phyloP scores from a whole-genome alignment of 2,797 vertebrate species.

The Pelodytes ibericus region DNA sequence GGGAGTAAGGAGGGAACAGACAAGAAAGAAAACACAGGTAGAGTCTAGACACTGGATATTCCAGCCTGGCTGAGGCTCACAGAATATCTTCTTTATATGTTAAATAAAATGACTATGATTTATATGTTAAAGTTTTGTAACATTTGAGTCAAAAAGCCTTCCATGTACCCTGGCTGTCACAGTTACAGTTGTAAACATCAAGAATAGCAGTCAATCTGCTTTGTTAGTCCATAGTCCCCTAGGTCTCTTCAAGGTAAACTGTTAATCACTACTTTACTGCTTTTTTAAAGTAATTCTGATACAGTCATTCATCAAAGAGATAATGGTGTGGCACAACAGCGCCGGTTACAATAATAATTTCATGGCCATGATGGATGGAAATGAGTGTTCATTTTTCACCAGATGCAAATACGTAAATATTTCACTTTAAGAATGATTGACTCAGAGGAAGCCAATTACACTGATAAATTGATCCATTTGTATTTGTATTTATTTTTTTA shows the following conservation, averaged over 20 bases:
- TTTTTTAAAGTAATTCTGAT: constrained; percentile 32
- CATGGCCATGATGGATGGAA: constrained; percentile 43
- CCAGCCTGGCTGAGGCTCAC: too few species aligned
- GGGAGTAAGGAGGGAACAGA: too few species aligned
- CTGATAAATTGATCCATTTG: constrained; percentile 47
- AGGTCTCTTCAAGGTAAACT: constrained; percentile 21
- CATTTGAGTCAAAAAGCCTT: not conserved
- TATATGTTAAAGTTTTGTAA: not conserved
- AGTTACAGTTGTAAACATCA: not conserved
- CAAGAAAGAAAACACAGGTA: too few species aligned
- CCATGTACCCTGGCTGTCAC: not conserved
- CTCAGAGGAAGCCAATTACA: constrained; percentile 43
- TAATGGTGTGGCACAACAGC: constrained; percentile 39
- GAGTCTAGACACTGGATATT: too few species aligned
- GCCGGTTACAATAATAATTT: constrained; percentile 41
- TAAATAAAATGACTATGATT: too few species aligned
- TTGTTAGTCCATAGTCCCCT: not conserved
- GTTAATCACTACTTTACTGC: constrained; percentile 18
- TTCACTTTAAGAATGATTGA: constrained; percentile 53
- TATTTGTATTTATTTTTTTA: constrained; percentile 43
- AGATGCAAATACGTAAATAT: constrained; percentile 43
- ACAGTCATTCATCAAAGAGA: constrained; percentile 43
- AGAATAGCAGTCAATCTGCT: not conserved
- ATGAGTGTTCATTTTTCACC: constrained; percentile 41
- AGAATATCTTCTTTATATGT: too few species aligned